Evolutionary conservation across 2,797 vertebrate genomes (phyloP).

Genomic region (Erithacus rubecula): DNA sequence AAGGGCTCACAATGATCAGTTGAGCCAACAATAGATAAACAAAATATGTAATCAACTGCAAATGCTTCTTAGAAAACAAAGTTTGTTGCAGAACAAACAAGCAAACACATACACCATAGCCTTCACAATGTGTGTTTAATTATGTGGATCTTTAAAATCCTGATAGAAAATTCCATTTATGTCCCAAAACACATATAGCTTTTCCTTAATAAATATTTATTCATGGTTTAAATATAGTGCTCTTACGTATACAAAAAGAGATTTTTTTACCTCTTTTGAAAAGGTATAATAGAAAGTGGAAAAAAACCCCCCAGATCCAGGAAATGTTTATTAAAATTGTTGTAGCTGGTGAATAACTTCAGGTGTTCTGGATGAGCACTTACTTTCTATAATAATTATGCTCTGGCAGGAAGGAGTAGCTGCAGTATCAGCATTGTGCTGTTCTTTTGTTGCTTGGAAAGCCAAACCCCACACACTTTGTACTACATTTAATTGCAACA

Average conservation of each 20-base stretch:
- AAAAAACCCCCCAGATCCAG: neutral
- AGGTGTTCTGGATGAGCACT: neutral
- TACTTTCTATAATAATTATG: neutral
- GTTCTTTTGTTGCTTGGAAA: neutral
- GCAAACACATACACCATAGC: neutral
- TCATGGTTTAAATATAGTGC: neutral
- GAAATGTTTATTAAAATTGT: neutral
- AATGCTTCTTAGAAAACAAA: neutral
- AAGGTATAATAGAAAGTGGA: neutral
- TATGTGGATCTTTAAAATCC: neutral
- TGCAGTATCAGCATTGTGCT: neutral
- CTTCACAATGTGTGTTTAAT: neutral
- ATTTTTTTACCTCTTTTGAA: neutral
- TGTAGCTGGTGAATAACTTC: neutral
- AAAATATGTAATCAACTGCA: neutral
- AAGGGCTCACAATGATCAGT: neutral
- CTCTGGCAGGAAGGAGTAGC: neutral
- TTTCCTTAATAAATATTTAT: constrained; percentile 3
- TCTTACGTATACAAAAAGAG: neutral
- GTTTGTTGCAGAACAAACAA: neutral
- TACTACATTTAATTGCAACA: neutral
- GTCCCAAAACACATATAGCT: neutral
- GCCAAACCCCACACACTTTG: neutral
- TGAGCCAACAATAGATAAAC: neutral
- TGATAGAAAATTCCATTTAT: neutral